Evolutionary conservation across 2,797 vertebrate genomes (phyloP).

Genomic region (Percopsis omiscomaycus): DNA sequence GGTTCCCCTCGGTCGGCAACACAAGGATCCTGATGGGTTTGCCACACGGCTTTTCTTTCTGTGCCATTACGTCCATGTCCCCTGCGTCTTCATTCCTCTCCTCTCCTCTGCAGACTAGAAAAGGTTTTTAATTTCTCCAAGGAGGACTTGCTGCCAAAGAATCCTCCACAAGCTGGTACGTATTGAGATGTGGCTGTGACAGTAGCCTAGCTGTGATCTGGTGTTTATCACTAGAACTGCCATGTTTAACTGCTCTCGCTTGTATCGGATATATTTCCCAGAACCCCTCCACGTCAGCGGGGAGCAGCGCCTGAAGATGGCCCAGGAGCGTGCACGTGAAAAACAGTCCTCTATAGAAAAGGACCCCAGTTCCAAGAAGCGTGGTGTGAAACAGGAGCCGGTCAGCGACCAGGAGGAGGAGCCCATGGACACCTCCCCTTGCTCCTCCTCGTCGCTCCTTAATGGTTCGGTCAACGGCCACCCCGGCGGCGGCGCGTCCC

Average conservation of each 20-base stretch:
- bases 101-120: constrained; percentile 83
- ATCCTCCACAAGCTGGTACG: constrained; percentile 81
- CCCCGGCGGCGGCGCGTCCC: constrained; percentile 54
- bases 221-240: neutral
- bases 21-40: too few relatives aligned
- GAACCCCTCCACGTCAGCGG: constrained; percentile 81
- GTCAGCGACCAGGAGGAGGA: constrained; percentile 79
- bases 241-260: too few relatives aligned
- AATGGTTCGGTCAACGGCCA: constrained; percentile 86
- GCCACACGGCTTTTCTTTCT: too few relatives aligned
- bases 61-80: too few relatives aligned
- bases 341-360: constrained; percentile 81
- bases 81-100: neutral
- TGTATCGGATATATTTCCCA: constrained; percentile 29
- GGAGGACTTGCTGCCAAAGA: constrained; percentile 89
- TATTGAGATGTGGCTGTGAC: neutral
- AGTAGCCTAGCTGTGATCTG: neutral
- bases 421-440: constrained; percentile 78
- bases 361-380: constrained; percentile 78
- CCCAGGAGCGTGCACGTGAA: constrained; percentile 82
- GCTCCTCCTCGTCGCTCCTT: constrained; percentile 56
- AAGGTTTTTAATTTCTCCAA: constrained; percentile 93
- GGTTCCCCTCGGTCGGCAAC: constrained; percentile 24
- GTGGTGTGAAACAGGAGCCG: constrained; percentile 84
- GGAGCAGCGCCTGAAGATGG: constrained; percentile 85